phyloP scores from a whole-genome alignment of 1,140 invertebrate species.

The Grapholita molesta region DNA sequence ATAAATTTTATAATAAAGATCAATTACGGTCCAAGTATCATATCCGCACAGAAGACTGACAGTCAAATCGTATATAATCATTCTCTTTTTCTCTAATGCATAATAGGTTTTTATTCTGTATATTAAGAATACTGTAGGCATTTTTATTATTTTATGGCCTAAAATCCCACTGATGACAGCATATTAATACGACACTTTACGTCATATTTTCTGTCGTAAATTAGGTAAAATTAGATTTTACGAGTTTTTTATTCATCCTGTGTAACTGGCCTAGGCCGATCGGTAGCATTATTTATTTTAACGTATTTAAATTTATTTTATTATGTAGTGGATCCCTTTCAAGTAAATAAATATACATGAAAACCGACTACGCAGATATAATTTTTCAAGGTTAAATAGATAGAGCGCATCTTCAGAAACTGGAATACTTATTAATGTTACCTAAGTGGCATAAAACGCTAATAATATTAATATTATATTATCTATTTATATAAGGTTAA shows the following conservation, averaged over 20 bases:
- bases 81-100: too few relatives aligned
- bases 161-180: not conserved
- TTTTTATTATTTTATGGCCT: not conserved
- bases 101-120: too few relatives aligned
- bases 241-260: conserved; percentile 8
- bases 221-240: conserved; percentile 6
- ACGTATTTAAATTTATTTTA: not conserved
- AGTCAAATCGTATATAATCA: too few relatives aligned
- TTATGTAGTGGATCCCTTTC: not conserved
- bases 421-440: too few relatives aligned
- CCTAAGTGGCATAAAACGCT: too few relatives aligned
- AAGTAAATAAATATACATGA: not conserved
- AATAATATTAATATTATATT: too few relatives aligned
- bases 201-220: conserved; percentile 3
- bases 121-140: too few relatives aligned
- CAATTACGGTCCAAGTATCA: too few relatives aligned
- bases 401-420: too few relatives aligned
- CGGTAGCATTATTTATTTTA: not conserved
- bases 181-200: not conserved
- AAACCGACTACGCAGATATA: not conserved
- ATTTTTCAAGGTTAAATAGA: not conserved
- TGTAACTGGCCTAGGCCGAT: not conserved
- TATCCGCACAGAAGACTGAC: too few relatives aligned
- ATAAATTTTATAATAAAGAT: too few relatives aligned
- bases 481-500: too few relatives aligned